Evolutionary conservation across 2,113 vertebrate genomes (phyloP).

Genomic region (Xiphophorus couchianus): DNA sequence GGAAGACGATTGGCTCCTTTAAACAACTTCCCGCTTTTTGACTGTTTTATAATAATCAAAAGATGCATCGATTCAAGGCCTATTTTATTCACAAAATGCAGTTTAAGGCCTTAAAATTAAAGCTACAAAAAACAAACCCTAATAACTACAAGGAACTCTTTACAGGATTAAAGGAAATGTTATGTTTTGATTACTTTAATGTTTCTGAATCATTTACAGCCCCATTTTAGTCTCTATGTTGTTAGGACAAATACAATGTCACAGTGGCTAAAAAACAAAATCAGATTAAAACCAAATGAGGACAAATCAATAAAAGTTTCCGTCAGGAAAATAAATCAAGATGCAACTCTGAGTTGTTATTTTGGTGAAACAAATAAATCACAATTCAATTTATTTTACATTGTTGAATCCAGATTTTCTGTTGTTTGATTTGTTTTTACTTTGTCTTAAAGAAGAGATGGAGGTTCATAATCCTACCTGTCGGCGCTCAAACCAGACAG

Average conservation of each 20-base stretch:
- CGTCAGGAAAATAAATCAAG: too few species aligned
- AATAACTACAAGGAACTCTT: background rate
- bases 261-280: too few species aligned
- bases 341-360: background rate
- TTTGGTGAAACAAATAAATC: background rate
- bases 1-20: background rate
- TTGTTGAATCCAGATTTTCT: background rate
- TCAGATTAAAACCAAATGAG: background rate
- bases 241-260: too few species aligned
- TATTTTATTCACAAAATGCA: background rate
- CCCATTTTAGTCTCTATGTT: too few species aligned
- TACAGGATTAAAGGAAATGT: background rate
- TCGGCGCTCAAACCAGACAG: conserved; percentile 18
- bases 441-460: background rate
- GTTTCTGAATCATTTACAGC: background rate
- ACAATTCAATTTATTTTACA: background rate
- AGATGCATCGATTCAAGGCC: background rate
- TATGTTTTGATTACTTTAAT: background rate
- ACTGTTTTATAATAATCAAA: background rate
- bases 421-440: background rate
- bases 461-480: conserved; percentile 18
- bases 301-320: too few species aligned
- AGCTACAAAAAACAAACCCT: background rate
- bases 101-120: background rate
- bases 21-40: background rate